Conservation (phyloP, 2,888 invertebrate genomes). For the Bombylius major region DNA sequence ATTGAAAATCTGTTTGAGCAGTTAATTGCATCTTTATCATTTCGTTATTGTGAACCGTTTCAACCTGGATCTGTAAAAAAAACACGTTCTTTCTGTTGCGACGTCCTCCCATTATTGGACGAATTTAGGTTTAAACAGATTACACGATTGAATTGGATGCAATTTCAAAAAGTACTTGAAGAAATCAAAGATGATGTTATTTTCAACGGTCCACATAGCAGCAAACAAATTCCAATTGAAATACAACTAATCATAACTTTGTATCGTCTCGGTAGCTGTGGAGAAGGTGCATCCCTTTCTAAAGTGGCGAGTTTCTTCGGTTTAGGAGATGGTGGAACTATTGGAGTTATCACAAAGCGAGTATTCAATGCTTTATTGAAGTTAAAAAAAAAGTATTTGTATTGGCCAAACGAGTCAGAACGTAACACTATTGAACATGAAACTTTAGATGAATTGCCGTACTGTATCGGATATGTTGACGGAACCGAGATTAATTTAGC, state of each 20-base stretch:
- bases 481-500: slow-evolving; percentile 1
- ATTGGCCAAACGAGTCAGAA: background rate
- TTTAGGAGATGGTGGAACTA: slow-evolving; percentile 2
- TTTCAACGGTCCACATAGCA: no score
- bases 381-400: background rate
- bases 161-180: no score
- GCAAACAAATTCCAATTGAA: no score
- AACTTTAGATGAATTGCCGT: background rate
- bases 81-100: no score
- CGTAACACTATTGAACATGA: background rate
- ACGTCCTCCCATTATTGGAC: no score
- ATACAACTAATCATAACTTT: background rate
- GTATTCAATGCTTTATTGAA: background rate
- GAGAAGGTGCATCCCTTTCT: background rate
- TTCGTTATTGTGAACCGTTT: no score
- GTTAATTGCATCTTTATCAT: no score
- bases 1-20: no score
- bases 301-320: background rate
- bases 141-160: no score
- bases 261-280: background rate
- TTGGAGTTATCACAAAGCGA: background rate
- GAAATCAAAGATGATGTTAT: no score
- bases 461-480: background rate
- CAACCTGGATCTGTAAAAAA: no score
- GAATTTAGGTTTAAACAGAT: no score